Conservation (phyloP, 2,113 vertebrate genomes). For the Callaeas wilsoni region DNA sequence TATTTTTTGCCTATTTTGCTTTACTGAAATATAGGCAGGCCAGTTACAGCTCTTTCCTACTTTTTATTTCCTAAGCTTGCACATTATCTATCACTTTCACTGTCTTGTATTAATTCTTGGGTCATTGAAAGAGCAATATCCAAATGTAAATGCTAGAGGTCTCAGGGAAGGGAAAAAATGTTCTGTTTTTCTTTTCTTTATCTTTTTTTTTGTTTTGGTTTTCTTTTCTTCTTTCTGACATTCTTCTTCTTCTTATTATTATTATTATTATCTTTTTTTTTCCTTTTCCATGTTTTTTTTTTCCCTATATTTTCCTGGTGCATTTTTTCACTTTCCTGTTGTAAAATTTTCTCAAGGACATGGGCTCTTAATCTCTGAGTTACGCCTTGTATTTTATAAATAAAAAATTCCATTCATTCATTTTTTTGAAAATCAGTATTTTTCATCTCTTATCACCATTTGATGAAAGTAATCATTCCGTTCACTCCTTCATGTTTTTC, state of each 20-base stretch:
- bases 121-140: not conserved
- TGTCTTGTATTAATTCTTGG: not conserved
- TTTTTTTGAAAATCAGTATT: not conserved
- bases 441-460: not conserved
- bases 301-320: not conserved
- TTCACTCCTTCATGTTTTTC: not conserved
- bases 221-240: rapidly evolving
- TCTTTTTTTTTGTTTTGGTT: rapidly evolving
- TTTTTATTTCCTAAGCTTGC: not conserved
- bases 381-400: not conserved
- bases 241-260: too few species aligned
- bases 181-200: rapidly evolving
- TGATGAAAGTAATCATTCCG: not conserved
- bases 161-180: not conserved
- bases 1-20: not conserved
- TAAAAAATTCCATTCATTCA: not conserved
- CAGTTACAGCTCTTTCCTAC: not conserved
- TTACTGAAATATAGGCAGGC: not conserved
- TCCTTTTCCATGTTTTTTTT: not conserved
- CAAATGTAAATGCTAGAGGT: not conserved
- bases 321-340: not conserved
- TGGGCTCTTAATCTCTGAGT: not conserved
- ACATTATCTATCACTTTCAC: not conserved
- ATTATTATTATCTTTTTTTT: not conserved
- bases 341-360: not conserved